Base-by-base conservation (phyloP, 2,797 vertebrate species). In the Spinibarbus caldwelli region DNA sequence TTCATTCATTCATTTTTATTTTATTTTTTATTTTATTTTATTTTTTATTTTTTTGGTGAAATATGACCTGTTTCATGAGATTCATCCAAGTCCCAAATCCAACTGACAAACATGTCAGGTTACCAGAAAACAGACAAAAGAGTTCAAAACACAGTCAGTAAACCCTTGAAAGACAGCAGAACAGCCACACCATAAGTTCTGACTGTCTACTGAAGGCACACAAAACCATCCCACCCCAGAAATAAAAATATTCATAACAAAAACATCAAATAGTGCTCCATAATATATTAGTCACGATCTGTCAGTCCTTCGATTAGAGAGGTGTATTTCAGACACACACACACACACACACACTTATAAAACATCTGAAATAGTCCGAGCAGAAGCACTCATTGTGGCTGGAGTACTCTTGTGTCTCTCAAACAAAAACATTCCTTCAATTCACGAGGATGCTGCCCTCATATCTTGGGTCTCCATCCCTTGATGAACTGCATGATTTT, bases 401-500 rank as follows among this genome's bases (percentile, higher is more conserved):
- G 31, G 14, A 68, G 29, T 47, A 3, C 10, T 34, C 64, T 66
- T 26, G 31, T 52, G 59, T 86, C 43, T 76, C 49, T 41, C 64
- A 52, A 72, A 70, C 62, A 64, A 54, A 75, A 68, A 76, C 68
- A 54, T 59, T 47, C 57, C 38, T 67, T 36, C 67, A 68, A 31
- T 6, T 41, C 82, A 41, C 15, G 2, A 43, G 34, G 70, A 80
- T 85, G 83, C 78, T 76, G 47, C 62, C 79, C 73, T 86, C 93
- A 97, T 88, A 99, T 98, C 90, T 99, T 99, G 91, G 98, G 98
- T 90, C 98, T 95, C 98, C 98, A 99, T 88, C 98, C 98, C 92
- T 99, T 98, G 93, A 99, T 99, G 91, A 99, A 99, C 94, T 99
- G 98, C 93, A 97, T 97, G 95, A 99, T 98, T 95, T 99, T 99